phyloP scores from a whole-genome alignment of 2,888 invertebrate genomes.

The Megastigmus dorsalis region DNA sequence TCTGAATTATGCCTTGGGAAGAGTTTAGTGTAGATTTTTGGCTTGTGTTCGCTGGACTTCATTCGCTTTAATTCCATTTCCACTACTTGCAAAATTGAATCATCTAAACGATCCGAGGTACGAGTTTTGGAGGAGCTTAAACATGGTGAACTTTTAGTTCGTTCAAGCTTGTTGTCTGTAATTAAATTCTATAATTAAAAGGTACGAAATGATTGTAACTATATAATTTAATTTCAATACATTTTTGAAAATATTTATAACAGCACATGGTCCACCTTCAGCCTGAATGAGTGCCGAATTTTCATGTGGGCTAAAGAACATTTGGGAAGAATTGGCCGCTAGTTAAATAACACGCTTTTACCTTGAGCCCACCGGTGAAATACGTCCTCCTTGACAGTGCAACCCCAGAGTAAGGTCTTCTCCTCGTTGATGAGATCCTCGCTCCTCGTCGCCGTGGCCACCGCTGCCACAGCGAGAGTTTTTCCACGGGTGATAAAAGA shows the following conservation, averaged over 20 bases:
- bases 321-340: too few relatives aligned
- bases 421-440: too few relatives aligned
- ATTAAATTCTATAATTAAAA: conserved; percentile 11
- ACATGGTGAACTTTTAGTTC: conserved; percentile 71
- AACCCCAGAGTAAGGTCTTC: too few relatives aligned
- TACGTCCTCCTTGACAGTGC: too few relatives aligned
- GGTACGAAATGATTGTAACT: background rate
- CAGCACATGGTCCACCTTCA: too few relatives aligned
- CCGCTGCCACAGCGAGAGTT: too few relatives aligned
- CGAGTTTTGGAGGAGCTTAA: conserved; percentile 75
- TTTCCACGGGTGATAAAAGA: too few relatives aligned
- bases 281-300: too few relatives aligned
- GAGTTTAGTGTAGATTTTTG: conserved; percentile 62
- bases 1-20: conserved; percentile 62
- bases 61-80: conserved; percentile 79
- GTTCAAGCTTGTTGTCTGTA: conserved; percentile 58
- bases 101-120: conserved; percentile 77
- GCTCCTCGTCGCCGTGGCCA: too few relatives aligned
- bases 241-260: background rate
- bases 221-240: background rate
- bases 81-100: conserved; percentile 77
- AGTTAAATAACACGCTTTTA: too few relatives aligned
- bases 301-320: too few relatives aligned
- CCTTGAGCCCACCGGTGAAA: too few relatives aligned
- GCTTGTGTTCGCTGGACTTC: conserved; percentile 68